These are phyloP conservation scores for Caenorhabditis remanei DNA, from an alignment of 1,140 invertebrate genomes.

Conservation along the genomic window DNA sequence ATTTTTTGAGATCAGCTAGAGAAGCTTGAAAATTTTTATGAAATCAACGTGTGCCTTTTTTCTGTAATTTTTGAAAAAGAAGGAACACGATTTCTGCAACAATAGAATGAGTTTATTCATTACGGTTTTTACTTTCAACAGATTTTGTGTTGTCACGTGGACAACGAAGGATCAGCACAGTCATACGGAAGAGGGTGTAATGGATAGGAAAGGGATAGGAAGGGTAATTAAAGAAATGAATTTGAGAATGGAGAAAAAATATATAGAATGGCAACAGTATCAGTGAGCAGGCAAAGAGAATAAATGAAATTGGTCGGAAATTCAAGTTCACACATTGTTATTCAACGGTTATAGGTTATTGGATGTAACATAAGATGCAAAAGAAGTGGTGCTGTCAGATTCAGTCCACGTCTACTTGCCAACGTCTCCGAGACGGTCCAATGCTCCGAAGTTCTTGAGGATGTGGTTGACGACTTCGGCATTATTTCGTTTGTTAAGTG, in stretches of 20 bases:
- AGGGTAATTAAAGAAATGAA: neutral
- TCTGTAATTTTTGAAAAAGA: too few relatives aligned
- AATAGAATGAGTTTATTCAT: too few relatives aligned
- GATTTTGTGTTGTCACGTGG: neutral
- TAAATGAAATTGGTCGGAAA: neutral
- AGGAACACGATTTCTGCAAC: too few relatives aligned
- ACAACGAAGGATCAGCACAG: slow-evolving; percentile 30
- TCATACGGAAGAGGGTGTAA: neutral
- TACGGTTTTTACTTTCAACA: neutral
- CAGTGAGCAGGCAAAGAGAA: neutral
- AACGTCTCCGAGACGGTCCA: slow-evolving; percentile 68
- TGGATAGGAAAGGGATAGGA: neutral
- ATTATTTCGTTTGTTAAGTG: slow-evolving; percentile 64
- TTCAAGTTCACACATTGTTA: neutral
- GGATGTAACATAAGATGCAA: neutral
- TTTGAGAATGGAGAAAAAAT: slow-evolving; percentile 48
- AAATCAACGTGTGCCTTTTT: too few relatives aligned
- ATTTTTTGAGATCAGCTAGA: too few relatives aligned
- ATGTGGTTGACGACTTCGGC: slow-evolving; percentile 69
- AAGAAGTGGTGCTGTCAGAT: slow-evolving; percentile 9
- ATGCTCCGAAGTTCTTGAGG: slow-evolving; percentile 65
- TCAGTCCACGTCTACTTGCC: slow-evolving; percentile 61
- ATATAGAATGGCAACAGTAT: neutral
- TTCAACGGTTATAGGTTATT: neutral
- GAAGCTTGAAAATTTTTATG: too few relatives aligned